Percentiles rank a stretch among this genome's conserved stretches.
Conservation (phyloP, 2,888 invertebrate species). For the Drosophila algonquin region DNA sequence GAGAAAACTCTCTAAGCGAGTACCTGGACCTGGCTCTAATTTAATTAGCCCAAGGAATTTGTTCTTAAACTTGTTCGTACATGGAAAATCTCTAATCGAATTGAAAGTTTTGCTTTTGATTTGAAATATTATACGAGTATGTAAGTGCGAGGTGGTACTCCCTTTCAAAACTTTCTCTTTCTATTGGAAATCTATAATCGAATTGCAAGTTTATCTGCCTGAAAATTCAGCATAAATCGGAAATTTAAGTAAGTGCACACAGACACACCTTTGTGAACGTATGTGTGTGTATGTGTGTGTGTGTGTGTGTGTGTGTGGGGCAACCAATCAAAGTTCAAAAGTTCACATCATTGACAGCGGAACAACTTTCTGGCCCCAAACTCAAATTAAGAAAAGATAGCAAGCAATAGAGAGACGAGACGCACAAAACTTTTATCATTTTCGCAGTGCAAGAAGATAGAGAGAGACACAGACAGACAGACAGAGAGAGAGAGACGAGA, state of each 20-base stretch:
- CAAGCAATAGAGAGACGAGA: constrained; percentile 26
- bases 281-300: constrained; percentile 8
- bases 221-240: not conserved
- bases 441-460: constrained; percentile 47
- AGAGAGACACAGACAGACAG: constrained; percentile 14
- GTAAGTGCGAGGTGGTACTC: too few relatives aligned
- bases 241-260: constrained; percentile 11
- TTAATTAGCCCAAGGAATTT: not conserved
- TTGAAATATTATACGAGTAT: too few relatives aligned
- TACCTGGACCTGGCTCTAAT: not conserved
- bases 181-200: not conserved
- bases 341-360: constrained; percentile 70
- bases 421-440: constrained; percentile 64
- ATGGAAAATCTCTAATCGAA: not conserved
- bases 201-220: not conserved
- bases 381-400: constrained; percentile 72
- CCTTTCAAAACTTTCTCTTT: not conserved
- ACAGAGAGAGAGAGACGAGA: constrained; percentile 14
- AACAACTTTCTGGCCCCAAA: constrained; percentile 61
- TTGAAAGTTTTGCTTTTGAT: not conserved
- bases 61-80: not conserved
- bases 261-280: not conserved
- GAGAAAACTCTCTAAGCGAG: not conserved
- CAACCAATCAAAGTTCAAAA: constrained; percentile 74
- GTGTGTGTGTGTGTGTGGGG: constrained; percentile 1